Base-by-base conservation (phyloP, 2,113 vertebrate genomes). In the Crotalus helleri region DNA sequence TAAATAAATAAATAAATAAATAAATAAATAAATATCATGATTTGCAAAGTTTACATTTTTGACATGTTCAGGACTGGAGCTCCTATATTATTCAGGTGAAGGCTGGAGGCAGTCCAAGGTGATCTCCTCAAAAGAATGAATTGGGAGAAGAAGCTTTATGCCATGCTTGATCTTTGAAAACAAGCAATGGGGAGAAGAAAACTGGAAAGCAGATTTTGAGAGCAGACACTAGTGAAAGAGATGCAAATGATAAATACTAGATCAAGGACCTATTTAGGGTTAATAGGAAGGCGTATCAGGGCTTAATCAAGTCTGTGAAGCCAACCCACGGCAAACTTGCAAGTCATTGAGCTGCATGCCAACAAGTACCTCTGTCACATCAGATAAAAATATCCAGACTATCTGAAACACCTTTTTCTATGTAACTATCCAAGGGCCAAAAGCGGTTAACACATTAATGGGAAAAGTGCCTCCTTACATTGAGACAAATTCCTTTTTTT, bases 171-270 rank as follows among this genome's bases (percentile, higher is more conserved):
- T 87, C 11, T 49, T 90, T 87, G 64, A 46, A 24, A 17, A 19
- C 29, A 51, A 86, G 97, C 97, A 97, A 97, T 97, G 97, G 98
- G 97, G 98, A 88, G 53, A 54, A 46, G 55, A 89, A 23, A 46
- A 89, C 26, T 89, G 55, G 49, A 33, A 51, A 87, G 15, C 21
- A n/a, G 6, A 15, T 54, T 46, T 29, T 2, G 85, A 49, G 24
- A 51, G 5, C 24, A 87, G 85, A 87, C 44, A 87, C 54, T 11
- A 23, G 19, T 54, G 54, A 33, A 44, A 55, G 10, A 54, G 54
- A 86, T 86, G n/a, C 13, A n/a, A 54, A 54, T 51, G 46, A 19
- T 87, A 54, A 53, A 54, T 53, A 54, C 29, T n/a, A 6, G 69
- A 81, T 39, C 69, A 19, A 19, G 19, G 69, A 21, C 33, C 39